A percentile compares a stretch with the other conserved stretches of the same genome.
These are phyloP conservation scores for Thalassophryne amazonica DNA, from an alignment of 2,797 vertebrate genomes.

Conservation along the genomic window DNA sequence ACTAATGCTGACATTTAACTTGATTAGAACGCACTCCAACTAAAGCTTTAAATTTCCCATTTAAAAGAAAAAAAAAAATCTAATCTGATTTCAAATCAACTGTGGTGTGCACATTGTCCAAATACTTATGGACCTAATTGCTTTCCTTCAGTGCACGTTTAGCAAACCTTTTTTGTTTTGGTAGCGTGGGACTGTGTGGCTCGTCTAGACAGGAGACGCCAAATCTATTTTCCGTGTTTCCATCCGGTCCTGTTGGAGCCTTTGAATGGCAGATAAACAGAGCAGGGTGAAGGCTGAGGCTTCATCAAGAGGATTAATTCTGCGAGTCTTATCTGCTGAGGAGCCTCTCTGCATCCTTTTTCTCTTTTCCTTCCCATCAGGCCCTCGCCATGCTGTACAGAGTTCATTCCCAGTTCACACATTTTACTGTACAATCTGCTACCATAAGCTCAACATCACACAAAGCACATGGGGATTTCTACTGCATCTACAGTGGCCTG, in stretches of 20 bases:
- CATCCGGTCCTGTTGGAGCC: slow-evolving; percentile 61
- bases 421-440: slow-evolving; percentile 32
- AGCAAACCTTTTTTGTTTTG: no score
- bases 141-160: no score
- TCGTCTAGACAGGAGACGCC: slow-evolving; percentile 57
- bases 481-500: not conserved
- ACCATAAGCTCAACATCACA: slow-evolving; percentile 15
- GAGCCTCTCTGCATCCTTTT: slow-evolving; percentile 58
- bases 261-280: slow-evolving; percentile 75
- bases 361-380: slow-evolving; percentile 36
- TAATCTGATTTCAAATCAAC: no score
- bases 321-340: slow-evolving; percentile 67
- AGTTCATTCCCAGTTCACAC: slow-evolving; percentile 55
- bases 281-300: slow-evolving; percentile 57
- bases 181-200: slow-evolving; percentile 23
- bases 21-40: no score
- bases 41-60: no score
- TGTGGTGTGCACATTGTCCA: no score
- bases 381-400: slow-evolving; percentile 25
- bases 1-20: no score
- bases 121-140: no score
- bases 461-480: not conserved
- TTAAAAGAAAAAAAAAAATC: no score
- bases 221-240: slow-evolving; percentile 69
- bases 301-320: slow-evolving; percentile 76